Evolutionary conservation across 2,113 vertebrate species (phyloP).

Genomic region (Podilymbus podiceps): DNA sequence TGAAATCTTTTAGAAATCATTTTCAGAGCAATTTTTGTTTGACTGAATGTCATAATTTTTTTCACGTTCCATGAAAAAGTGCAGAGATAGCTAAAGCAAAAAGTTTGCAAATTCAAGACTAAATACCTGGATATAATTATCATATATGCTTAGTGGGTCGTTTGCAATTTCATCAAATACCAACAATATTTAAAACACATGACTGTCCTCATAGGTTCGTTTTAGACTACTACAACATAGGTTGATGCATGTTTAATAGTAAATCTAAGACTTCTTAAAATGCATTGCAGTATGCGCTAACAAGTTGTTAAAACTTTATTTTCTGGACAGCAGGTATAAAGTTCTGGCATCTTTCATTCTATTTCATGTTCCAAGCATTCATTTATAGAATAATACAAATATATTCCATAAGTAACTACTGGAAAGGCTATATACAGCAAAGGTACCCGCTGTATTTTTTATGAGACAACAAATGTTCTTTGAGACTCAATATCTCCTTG

Average conservation of each 20-base stretch:
- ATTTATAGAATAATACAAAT: background rate
- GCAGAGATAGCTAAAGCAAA: background rate
- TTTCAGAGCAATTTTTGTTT: background rate
- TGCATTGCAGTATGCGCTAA: background rate
- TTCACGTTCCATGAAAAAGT: background rate
- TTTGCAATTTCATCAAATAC: background rate
- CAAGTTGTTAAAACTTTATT: background rate
- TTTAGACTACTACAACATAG: background rate
- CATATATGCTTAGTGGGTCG: background rate
- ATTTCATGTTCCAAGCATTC: background rate
- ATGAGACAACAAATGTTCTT: background rate
- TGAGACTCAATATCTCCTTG: background rate
- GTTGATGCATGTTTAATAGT: background rate
- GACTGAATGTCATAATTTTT: background rate
- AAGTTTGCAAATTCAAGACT: background rate
- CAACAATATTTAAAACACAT: background rate
- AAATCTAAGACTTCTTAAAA: background rate
- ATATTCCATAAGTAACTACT: background rate
- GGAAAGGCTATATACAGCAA: background rate
- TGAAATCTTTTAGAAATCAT: background rate
- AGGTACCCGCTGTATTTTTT: background rate
- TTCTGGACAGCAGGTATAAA: background rate
- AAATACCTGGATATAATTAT: background rate
- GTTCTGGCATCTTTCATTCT: background rate
- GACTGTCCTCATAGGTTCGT: background rate